These are phyloP conservation scores for Sylvilagus bachmani DNA, from an alignment of 2,113 vertebrate species.

Conservation along the genomic window DNA sequence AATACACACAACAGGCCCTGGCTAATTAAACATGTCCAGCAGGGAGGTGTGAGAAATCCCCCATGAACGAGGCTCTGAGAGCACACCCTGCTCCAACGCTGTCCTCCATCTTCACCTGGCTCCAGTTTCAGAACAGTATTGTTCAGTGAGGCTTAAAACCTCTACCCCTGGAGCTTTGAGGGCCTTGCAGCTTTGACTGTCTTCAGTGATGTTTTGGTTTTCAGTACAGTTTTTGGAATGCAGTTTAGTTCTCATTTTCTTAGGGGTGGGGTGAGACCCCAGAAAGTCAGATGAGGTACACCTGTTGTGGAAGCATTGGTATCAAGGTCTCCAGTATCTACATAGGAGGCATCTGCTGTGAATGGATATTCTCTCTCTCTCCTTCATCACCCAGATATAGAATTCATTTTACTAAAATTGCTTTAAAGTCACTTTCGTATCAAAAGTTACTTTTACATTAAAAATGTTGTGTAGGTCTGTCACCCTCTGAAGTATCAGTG, in stretches of 20 bases:
- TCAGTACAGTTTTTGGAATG: neutral
- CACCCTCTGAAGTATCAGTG: neutral
- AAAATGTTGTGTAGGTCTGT: neutral
- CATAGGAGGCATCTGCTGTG: neutral
- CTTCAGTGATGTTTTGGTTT: neutral
- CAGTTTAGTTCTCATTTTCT: neutral
- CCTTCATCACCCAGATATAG: neutral
- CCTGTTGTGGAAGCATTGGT: neutral
- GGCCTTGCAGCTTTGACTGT: neutral
- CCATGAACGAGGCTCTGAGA: neutral
- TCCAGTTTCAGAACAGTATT: neutral
- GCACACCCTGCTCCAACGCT: accelerated
- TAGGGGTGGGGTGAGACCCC: neutral
- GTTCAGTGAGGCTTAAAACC: neutral
- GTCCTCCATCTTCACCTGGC: neutral
- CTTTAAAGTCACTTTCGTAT: neutral
- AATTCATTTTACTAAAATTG: constrained; percentile 22
- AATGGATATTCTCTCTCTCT: neutral
- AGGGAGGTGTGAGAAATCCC: constrained; percentile 58
- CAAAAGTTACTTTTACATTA: neutral
- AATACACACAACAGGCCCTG: constrained; percentile 50
- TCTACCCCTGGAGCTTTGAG: neutral
- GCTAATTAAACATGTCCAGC: constrained; percentile 66
- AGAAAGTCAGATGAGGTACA: neutral
- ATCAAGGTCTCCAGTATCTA: neutral